Conservation (phyloP, 2,113 vertebrate genomes). For the Muscicapa adusta region DNA sequence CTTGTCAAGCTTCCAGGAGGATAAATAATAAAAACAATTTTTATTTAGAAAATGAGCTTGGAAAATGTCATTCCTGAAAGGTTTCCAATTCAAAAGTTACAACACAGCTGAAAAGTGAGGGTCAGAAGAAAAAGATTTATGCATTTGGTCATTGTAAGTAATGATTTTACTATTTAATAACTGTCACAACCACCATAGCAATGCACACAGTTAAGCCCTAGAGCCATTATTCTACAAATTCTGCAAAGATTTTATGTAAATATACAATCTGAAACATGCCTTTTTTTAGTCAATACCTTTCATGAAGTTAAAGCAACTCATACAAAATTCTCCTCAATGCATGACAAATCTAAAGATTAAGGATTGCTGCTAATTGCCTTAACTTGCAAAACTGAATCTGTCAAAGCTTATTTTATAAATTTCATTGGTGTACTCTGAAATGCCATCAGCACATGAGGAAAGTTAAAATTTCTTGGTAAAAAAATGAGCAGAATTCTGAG, state of each 20-base stretch:
- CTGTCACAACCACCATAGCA: not conserved
- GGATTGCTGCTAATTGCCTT: not conserved
- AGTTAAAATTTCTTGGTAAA: not conserved
- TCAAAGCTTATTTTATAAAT: not conserved
- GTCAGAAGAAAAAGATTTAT: not conserved
- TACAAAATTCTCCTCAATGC: not conserved
- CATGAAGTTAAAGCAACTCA: not conserved
- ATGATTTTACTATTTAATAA: not conserved
- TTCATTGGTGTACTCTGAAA: not conserved
- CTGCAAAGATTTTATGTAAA: not conserved
- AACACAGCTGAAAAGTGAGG: not conserved
- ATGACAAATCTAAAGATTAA: not conserved
- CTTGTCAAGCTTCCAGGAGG: conserved; percentile 15
- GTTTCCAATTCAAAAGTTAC: not conserved
- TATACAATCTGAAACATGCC: not conserved
- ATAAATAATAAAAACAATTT: conserved; percentile 13
- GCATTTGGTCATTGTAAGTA: not conserved
- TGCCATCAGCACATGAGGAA: not conserved
- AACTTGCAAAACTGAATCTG: not conserved
- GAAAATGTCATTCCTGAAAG: not conserved
- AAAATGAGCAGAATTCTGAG: not conserved
- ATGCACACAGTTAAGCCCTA: not conserved
- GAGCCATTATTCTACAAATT: not conserved
- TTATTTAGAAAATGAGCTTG: not conserved
- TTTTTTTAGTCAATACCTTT: not conserved